These are phyloP conservation scores for Megalurothrips usitatus DNA, from an alignment of 2,888 invertebrate species.

Conservation along the genomic window DNA sequence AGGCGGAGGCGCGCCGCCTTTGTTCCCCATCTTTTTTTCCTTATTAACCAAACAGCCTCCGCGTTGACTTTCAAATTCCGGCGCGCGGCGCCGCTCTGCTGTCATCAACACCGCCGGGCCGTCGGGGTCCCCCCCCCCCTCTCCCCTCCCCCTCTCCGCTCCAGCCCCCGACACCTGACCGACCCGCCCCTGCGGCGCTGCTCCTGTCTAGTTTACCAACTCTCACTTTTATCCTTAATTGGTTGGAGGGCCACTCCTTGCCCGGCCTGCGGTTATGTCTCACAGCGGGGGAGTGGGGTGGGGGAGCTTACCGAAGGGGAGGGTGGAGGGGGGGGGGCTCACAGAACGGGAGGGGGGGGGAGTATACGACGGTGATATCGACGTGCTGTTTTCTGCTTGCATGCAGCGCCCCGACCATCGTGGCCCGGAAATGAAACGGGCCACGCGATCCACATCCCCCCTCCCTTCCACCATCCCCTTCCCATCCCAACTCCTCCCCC, in stretches of 20 bases:
- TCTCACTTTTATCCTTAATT: conserved; percentile 11
- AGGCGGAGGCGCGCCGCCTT: no score
- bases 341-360: not conserved
- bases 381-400: conserved; percentile 21
- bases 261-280: no score
- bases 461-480: not conserved
- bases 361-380: not conserved
- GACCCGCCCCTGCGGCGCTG: no score
- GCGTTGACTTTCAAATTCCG: no score
- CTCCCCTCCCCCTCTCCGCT: no score
- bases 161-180: no score
- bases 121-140: no score
- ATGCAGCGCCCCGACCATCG: not conserved
- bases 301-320: not conserved
- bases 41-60: no score
- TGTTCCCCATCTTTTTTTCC: no score
- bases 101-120: no score
- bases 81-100: no score
- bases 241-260: not conserved
- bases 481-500: not conserved
- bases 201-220: not conserved
- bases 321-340: not conserved
- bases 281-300: not conserved
- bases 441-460: not conserved
- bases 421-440: conserved; percentile 8